Conservation (phyloP, 2,888 invertebrate genomes). For the Alentia gelatinosa region DNA sequence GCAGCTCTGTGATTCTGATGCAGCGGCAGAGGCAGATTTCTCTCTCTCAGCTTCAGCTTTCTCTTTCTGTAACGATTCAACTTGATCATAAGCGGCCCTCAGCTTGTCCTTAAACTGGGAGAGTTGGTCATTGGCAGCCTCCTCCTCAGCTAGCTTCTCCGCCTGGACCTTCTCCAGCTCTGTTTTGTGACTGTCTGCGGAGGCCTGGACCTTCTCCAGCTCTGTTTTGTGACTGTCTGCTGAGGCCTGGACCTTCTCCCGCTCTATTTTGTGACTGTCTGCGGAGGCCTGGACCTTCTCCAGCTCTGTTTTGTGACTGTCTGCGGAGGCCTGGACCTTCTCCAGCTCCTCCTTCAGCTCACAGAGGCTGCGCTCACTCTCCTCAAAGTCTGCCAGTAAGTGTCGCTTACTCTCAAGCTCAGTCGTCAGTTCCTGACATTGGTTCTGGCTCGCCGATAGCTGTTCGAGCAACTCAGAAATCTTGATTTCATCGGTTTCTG, state of each 20-base stretch:
- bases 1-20: background rate
- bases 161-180: background rate
- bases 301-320: background rate
- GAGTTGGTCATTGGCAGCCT: background rate
- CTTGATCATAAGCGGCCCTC: background rate
- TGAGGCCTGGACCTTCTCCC: background rate
- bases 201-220: background rate
- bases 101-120: background rate
- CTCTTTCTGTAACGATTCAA: constrained; percentile 39
- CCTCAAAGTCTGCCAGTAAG: too few species aligned
- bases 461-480: background rate
- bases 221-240: background rate
- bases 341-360: too few species aligned
- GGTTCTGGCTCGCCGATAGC: background rate
- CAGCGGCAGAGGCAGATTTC: background rate
- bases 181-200: background rate
- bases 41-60: background rate
- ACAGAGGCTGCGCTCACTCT: too few species aligned
- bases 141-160: background rate
- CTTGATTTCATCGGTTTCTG: background rate
- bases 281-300: background rate
- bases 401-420: too few species aligned
- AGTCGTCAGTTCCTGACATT: background rate
- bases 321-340: background rate
- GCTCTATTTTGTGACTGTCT: background rate